Conservation (phyloP, 2,113 vertebrate species). For the Sminthopsis crassicaudata region DNA sequence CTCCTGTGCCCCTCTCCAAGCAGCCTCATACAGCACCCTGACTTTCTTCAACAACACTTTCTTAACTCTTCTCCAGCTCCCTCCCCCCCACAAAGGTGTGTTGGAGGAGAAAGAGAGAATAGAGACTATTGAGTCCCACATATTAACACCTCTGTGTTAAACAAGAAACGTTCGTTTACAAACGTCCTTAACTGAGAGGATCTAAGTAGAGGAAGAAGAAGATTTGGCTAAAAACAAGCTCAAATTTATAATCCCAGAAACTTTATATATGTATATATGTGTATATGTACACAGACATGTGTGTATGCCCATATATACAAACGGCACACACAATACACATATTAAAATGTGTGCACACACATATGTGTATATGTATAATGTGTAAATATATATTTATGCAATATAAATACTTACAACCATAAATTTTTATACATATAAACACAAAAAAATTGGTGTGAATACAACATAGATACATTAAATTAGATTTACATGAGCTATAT, state of each 20-base stretch:
- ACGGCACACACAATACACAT: background rate
- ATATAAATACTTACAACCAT: background rate
- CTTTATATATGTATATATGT: background rate
- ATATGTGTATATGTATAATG: background rate
- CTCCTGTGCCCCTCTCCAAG: background rate
- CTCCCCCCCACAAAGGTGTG: background rate
- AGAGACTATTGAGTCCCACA: slow-evolving; percentile 54
- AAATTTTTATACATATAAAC: background rate
- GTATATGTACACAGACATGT: background rate
- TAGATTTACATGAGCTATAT: background rate
- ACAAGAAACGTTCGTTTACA: slow-evolving; percentile 39
- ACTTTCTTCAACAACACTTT: background rate
- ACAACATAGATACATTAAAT: background rate
- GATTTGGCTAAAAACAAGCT: slow-evolving; percentile 29
- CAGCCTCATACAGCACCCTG: slow-evolving; percentile 26
- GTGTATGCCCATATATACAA: too few species aligned
- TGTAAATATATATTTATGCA: background rate
- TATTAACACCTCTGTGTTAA: slow-evolving; percentile 40
- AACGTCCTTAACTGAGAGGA: slow-evolving; percentile 52
- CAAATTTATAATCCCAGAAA: background rate
- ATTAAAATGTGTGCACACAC: background rate
- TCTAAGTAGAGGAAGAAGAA: slow-evolving; percentile 64
- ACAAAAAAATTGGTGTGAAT: background rate
- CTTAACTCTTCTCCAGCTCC: slow-evolving; percentile 8
- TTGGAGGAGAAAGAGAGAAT: slow-evolving; percentile 3